Evolutionary conservation across 1,140 invertebrate genomes (phyloP).

Genomic region (Globodera rostochiensis): DNA sequence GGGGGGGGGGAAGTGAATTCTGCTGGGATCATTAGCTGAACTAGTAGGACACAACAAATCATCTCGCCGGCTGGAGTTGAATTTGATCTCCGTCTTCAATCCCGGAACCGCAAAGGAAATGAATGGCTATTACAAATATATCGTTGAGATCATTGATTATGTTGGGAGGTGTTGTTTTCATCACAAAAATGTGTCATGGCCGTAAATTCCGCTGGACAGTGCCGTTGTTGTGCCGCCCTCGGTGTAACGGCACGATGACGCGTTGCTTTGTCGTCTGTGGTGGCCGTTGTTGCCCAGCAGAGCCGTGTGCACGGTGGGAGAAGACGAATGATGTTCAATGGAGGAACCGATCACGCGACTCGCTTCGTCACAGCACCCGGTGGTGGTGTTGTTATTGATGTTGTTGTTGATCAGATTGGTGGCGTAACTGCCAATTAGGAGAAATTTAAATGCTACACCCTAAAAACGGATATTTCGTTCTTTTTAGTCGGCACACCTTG

Average conservation of each 20-base stretch:
- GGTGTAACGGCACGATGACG: background rate
- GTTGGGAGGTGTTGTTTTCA: background rate
- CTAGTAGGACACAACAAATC: too few relatives aligned
- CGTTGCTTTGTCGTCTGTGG: background rate
- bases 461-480: background rate
- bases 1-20: too few relatives aligned
- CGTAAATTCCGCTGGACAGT: background rate
- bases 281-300: slow-evolving; percentile 38
- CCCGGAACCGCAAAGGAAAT: too few relatives aligned
- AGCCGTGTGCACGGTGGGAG: slow-evolving; percentile 56
- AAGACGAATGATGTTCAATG: slow-evolving; percentile 5
- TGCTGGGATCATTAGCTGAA: too few relatives aligned
- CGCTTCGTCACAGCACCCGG: slow-evolving; percentile 30
- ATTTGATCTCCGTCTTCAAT: too few relatives aligned
- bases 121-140: too few relatives aligned
- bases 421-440: slow-evolving; percentile 22
- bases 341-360: slow-evolving; percentile 13
- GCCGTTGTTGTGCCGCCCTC: background rate
- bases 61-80: too few relatives aligned
- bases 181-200: slow-evolving; percentile 1
- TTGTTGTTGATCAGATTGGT: slow-evolving; percentile 37
- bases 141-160: background rate
- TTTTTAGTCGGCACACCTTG: background rate
- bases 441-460: slow-evolving; percentile 7
- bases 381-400: slow-evolving; percentile 35